A percentile compares a stretch with the other conserved stretches of the same genome.
phyloP scores from a whole-genome alignment of 2,113 vertebrate species.

The Ailurus styani region DNA sequence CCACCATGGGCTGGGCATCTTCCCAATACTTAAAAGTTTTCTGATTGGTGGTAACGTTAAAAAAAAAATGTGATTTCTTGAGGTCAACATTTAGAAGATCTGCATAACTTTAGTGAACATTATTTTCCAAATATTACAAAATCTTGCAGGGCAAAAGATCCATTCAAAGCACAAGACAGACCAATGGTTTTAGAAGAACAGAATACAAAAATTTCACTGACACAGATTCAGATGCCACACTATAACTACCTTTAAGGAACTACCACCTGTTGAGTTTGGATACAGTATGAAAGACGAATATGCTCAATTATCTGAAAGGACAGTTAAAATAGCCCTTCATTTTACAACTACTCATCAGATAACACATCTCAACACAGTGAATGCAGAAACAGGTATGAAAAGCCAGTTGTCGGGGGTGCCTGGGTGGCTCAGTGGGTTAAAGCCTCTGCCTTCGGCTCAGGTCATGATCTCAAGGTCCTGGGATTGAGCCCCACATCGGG shows the following conservation, averaged over 20 bases:
- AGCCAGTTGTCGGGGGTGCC: neutral
- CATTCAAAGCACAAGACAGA: neutral
- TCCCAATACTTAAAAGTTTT: neutral
- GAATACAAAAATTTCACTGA: neutral
- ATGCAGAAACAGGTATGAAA: neutral
- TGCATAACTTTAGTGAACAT: neutral
- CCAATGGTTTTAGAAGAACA: neutral
- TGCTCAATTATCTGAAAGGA: neutral
- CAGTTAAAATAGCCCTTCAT: neutral
- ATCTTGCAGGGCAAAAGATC: neutral
- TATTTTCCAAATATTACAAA: slow-evolving; percentile 17
- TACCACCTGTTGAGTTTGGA: neutral
- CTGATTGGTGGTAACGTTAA: neutral
- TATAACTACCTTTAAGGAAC: neutral
- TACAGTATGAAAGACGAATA: neutral
- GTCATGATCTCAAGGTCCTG: no score
- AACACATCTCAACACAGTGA: neutral
- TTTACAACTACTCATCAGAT: neutral
- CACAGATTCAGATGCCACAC: neutral
- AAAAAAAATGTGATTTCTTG: slow-evolving; percentile 1
- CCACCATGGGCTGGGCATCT: neutral
- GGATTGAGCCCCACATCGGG: no score
- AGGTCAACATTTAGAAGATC: neutral
- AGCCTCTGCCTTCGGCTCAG: no score
- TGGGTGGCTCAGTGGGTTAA: no score